Conservation (phyloP, 1,140 invertebrate species). For the Alviniconcha marisindica region DNA sequence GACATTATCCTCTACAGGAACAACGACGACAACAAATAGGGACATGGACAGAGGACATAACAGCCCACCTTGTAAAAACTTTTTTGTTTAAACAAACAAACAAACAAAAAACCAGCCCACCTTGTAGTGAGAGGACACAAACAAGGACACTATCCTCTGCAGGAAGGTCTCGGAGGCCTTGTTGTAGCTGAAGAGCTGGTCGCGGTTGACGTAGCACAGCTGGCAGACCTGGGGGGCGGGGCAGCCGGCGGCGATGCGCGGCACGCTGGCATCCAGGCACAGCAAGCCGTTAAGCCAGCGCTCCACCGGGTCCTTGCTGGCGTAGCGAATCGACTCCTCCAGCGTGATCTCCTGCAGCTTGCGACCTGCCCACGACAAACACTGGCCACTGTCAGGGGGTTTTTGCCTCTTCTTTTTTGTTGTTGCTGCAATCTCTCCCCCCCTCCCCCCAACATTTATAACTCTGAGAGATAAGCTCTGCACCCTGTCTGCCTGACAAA, state of each 20-base stretch:
- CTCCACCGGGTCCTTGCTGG: conserved; percentile 91
- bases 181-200: conserved; percentile 98
- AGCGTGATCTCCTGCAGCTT: conserved; percentile 79
- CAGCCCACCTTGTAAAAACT: not conserved
- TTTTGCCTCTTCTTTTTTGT: too few species aligned
- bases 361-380: too few species aligned
- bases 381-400: too few species aligned
- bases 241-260: conserved; percentile 84
- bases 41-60: too few species aligned
- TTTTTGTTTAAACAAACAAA: not conserved
- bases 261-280: conserved; percentile 86
- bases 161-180: conserved; percentile 96
- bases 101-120: conserved; percentile 64
- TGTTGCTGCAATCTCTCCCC: too few species aligned
- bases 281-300: conserved; percentile 93
- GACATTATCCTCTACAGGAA: too few species aligned
- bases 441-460: too few species aligned
- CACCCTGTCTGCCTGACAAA: too few species aligned
- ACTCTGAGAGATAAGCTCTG: too few species aligned
- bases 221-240: conserved; percentile 93
- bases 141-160: conserved; percentile 93
- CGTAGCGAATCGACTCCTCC: conserved; percentile 97
- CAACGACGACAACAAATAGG: too few species aligned
- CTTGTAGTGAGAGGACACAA: conserved; percentile 99
- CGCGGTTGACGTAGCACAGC: conserved; percentile 87